Percentiles rank a stretch among this genome's conserved stretches.
Conservation (phyloP, 2,797 vertebrate species). For the Muscicapa striata region DNA sequence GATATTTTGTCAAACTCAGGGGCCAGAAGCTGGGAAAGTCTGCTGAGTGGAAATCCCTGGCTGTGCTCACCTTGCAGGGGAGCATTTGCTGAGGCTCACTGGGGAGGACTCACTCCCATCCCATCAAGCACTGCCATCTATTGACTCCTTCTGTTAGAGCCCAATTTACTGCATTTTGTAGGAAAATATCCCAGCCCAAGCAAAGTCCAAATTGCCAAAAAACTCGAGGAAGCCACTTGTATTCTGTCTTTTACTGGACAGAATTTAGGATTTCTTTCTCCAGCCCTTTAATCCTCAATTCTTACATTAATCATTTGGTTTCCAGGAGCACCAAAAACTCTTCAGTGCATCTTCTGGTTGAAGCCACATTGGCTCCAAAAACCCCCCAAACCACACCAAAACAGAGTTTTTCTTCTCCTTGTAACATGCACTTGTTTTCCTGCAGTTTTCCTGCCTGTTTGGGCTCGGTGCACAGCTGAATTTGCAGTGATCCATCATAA, state of each 20-base stretch:
- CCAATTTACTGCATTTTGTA: rapidly evolving
- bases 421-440: not conserved
- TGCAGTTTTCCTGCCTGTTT: not conserved
- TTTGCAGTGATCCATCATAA: not conserved
- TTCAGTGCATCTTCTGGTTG: not conserved
- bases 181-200: not conserved
- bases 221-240: not conserved
- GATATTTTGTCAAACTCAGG: not conserved
- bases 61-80: not conserved
- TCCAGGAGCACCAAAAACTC: not conserved
- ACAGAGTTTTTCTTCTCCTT: not conserved
- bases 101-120: not conserved
- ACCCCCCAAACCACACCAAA: not conserved
- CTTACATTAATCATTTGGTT: not conserved
- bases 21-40: not conserved
- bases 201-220: not conserved
- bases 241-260: not conserved
- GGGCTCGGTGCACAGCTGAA: not conserved
- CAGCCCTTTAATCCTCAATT: not conserved
- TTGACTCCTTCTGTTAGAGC: conserved; percentile 22
- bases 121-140: conserved; percentile 51
- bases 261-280: not conserved
- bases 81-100: not conserved
- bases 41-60: not conserved
- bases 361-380: not conserved